A percentile compares a stretch with the other conserved stretches of the same genome.
phyloP scores from a whole-genome alignment of 1,140 invertebrate genomes.

The Agraylea sexmaculata region DNA sequence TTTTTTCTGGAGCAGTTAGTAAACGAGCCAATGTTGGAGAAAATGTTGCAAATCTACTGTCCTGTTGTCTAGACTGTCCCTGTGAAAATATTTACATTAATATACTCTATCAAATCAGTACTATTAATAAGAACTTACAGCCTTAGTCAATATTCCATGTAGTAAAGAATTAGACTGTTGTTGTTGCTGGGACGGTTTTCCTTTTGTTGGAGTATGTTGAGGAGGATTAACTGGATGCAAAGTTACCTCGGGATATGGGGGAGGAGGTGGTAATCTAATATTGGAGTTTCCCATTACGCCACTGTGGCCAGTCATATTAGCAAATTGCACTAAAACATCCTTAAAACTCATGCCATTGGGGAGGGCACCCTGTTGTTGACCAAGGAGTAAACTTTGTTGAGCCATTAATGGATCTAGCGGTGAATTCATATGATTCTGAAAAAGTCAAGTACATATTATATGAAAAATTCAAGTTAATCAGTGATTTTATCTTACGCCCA shows the following conservation, averaged over 20 bases:
- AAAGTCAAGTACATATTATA: constrained; percentile 2
- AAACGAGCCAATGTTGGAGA: constrained; percentile 67
- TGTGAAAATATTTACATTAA: constrained; percentile 12
- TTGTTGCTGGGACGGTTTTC: constrained; percentile 25
- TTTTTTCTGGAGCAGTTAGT: constrained; percentile 50
- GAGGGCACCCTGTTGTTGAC: constrained; percentile 28
- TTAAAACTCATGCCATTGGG: constrained; percentile 50
- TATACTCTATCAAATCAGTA: not conserved
- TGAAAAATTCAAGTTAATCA: not conserved
- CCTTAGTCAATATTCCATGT: constrained; percentile 63
- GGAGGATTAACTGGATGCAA: constrained; percentile 50
- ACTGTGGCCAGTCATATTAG: constrained; percentile 41
- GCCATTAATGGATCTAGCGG: constrained; percentile 5
- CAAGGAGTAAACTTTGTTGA: constrained; percentile 35
- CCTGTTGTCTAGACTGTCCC: constrained; percentile 22
- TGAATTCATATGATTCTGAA: constrained; percentile 13
- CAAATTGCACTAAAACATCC: constrained; percentile 65
- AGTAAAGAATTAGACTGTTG: constrained; percentile 50
- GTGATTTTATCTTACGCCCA: not conserved
- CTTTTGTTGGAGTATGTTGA: constrained; percentile 32
- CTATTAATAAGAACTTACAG: not conserved
- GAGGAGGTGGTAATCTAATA: constrained; percentile 40
- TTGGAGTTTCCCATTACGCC: too few relatives aligned
- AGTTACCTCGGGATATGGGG: constrained; percentile 66
- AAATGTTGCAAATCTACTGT: constrained; percentile 37